Evolutionary conservation across 1,140 invertebrate genomes (phyloP).

Genomic region (Formica exsecta): DNA sequence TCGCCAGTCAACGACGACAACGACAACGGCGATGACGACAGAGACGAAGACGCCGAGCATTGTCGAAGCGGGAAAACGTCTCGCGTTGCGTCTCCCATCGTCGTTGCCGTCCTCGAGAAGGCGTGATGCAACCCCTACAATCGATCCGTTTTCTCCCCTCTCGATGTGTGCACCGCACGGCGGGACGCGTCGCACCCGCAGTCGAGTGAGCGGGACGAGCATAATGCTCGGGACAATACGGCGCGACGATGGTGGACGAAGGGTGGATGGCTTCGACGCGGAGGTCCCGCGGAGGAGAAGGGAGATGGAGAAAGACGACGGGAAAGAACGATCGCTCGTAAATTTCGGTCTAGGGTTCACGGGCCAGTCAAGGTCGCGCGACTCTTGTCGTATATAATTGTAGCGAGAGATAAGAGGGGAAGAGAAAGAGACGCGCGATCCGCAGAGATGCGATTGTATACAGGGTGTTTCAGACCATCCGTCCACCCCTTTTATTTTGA

Average conservation of each 20-base stretch:
- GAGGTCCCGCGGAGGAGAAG: background rate
- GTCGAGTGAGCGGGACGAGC: background rate
- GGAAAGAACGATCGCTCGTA: conserved; percentile 40
- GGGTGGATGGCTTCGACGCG: background rate
- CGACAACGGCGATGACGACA: background rate
- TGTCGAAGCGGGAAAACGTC: conserved; percentile 51
- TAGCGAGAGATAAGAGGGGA: background rate
- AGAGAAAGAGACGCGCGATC: background rate
- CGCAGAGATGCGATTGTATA: background rate
- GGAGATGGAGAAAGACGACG: background rate
- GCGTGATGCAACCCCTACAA: conserved; percentile 38
- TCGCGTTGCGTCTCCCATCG: background rate
- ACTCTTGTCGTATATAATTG: conserved; percentile 6
- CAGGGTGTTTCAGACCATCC: too few species aligned
- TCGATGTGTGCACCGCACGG: background rate
- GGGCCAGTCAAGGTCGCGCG: conserved; percentile 65
- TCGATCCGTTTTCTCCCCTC: conserved; percentile 42
- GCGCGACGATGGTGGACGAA: background rate
- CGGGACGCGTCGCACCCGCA: too few species aligned
- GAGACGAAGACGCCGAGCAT: conserved; percentile 29
- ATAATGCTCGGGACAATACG: conserved; percentile 24
- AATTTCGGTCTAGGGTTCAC: conserved; percentile 65
- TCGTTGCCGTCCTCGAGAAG: conserved; percentile 1
- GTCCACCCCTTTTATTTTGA: too few species aligned
- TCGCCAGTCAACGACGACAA: background rate